Percentiles rank a stretch among this genome's conserved stretches.
Conservation (phyloP, 2,113 vertebrate species). For the Hyaena hyaena region DNA sequence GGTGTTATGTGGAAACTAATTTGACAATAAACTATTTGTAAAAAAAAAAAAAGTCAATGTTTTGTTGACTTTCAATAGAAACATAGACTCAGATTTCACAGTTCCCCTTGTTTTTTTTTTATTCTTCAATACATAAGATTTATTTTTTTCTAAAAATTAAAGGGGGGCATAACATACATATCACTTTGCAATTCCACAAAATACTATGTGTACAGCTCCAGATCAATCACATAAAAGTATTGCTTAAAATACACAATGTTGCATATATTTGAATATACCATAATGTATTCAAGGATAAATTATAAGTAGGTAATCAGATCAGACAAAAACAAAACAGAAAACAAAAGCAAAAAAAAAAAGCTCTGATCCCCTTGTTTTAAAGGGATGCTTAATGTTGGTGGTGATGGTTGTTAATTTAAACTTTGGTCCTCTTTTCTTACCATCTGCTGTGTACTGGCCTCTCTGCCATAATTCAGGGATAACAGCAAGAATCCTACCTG, state of each 20-base stretch:
- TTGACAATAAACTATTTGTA: too few species aligned
- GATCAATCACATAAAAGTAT: neutral
- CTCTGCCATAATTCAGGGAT: slow-evolving; percentile 53
- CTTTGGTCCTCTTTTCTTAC: slow-evolving; percentile 62
- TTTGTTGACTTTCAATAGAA: slow-evolving; percentile 70
- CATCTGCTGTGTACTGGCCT: slow-evolving; percentile 63
- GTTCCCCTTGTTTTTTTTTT: slow-evolving; percentile 27
- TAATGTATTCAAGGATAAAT: neutral
- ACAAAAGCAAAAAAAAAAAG: too few species aligned
- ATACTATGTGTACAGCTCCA: neutral
- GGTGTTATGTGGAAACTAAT: too few species aligned
- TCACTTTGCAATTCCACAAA: neutral
- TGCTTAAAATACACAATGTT: neutral
- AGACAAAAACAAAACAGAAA: too few species aligned
- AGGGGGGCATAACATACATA: neutral
- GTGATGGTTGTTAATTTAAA: slow-evolving; percentile 72
- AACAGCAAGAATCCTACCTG: slow-evolving; percentile 58
- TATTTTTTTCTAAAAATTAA: neutral
- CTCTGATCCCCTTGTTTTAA: neutral
- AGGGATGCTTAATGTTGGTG: slow-evolving; percentile 59
- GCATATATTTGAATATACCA: neutral
- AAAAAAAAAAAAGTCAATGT: neutral
- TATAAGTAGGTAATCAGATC: neutral
- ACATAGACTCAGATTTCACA: slow-evolving; percentile 71
- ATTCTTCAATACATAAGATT: neutral